These are phyloP conservation scores for Drosophila lowei DNA, from an alignment of 1,140 invertebrate genomes.

Conservation along the genomic window DNA sequence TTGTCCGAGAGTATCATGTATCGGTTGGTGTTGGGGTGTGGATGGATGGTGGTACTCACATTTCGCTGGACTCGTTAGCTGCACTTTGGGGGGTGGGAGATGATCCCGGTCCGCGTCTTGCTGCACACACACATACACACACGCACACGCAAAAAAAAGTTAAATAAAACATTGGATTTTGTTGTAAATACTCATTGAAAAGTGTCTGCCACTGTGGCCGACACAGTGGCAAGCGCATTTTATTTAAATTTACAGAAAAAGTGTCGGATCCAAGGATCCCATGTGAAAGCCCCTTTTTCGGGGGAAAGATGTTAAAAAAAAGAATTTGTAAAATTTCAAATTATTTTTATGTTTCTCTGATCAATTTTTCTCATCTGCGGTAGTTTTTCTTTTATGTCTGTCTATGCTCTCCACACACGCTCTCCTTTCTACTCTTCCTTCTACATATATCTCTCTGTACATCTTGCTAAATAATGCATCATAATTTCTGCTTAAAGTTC, in stretches of 20 bases:
- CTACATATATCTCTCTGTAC: conserved; percentile 41
- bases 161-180: conserved; percentile 72
- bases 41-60: conserved; percentile 43
- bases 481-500: conserved; percentile 62
- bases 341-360: conserved; percentile 34
- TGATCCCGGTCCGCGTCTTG: conserved; percentile 23
- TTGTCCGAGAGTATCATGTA: conserved; percentile 3
- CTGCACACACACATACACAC: conserved; percentile 22
- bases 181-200: conserved; percentile 76
- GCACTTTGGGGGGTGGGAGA: conserved; percentile 13
- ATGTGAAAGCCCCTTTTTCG: not conserved
- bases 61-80: conserved; percentile 35
- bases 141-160: conserved; percentile 41
- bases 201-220: conserved; percentile 46
- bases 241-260: conserved; percentile 74
- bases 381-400: conserved; percentile 27
- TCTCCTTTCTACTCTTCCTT: conserved; percentile 18
- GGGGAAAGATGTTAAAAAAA: conserved; percentile 15
- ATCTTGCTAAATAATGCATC: conserved; percentile 77
- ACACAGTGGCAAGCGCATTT: conserved; percentile 68
- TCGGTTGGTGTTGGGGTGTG: not conserved
- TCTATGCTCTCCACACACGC: conserved; percentile 27
- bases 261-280: conserved; percentile 7
- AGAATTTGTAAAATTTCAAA: conserved; percentile 37
- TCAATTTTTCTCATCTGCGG: conserved; percentile 32